Base-by-base conservation (phyloP, 1,140 invertebrate genomes). In the Amyelois transitella region DNA sequence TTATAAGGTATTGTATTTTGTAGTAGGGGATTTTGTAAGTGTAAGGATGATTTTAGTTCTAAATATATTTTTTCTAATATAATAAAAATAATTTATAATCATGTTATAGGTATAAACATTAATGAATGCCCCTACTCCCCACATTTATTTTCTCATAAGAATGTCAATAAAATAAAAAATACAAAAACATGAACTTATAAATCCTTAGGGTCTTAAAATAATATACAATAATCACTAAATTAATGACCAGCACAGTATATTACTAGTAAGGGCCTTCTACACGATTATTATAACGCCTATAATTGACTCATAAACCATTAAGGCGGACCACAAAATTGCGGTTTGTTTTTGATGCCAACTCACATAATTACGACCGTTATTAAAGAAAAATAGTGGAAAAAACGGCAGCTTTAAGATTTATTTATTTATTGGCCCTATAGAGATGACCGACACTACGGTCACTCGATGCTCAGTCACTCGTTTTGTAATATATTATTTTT, bases 271-370 rank as follows among this genome's bases (percentile, higher is more conserved):
- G 60, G 72, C 66, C 64, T 52, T 50, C 58, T 65, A 76, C 72
- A 66, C 69, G 75, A 75, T 81, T 63, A 83, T 85, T 85, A 86
- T 86, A 63, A 86, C 80, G 80, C 82, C 78, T 83, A 71, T 81
- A 83, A 83, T 83, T 77, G 81, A 77, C 68, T 70, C 72, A 75
- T 76, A 81, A 81, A 81, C 74, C 70, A 81, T 86, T 77, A 83
- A 66, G 66, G 64, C 68, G 47, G 73, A 74, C 78, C 73, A 77
- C 80, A 80, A 81, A 77, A 79, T 81, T 76, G 74, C 70, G 82
- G 82, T 83, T 86, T 77, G 80, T 81, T 83, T 81, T 83, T 71
- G 76, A 83, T 75, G 69, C 72, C 69, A 78, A 80, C 79, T 66
- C 77, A 78, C 73, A 66, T 81, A 84, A 85, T 81, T 82, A 81